phyloP scores from a whole-genome alignment of 1,140 invertebrate species.

The Tetramorium parvispinum region DNA sequence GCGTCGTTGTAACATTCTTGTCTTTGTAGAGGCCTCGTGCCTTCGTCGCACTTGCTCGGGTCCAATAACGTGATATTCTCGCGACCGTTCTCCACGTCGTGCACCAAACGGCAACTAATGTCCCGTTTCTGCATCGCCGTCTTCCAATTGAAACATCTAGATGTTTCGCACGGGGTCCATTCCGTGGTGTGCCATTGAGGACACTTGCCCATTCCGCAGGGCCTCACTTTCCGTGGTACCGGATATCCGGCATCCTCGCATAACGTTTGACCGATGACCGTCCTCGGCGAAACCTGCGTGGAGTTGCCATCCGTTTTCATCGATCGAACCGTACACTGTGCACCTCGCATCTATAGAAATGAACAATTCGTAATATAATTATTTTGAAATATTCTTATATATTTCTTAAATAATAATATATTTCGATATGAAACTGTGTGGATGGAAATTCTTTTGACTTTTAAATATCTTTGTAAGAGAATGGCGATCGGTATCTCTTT shows the following conservation, averaged over 20 bases:
- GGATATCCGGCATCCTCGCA: slow-evolving; percentile 90
- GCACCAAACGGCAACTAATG: slow-evolving; percentile 88
- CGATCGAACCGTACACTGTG: slow-evolving; percentile 89
- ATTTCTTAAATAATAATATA: not conserved
- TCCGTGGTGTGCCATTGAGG: slow-evolving; percentile 90
- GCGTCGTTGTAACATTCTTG: slow-evolving; percentile 92
- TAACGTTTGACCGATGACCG: slow-evolving; percentile 87
- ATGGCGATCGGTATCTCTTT: not conserved
- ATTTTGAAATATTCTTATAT: not conserved
- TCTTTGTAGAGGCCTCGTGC: slow-evolving; percentile 89
- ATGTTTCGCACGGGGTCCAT: slow-evolving; percentile 90
- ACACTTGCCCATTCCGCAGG: slow-evolving; percentile 90
- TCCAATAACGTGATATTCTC: slow-evolving; percentile 88
- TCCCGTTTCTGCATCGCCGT: slow-evolving; percentile 92
- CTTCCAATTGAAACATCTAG: slow-evolving; percentile 91
- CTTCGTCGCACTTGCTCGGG: slow-evolving; percentile 88
- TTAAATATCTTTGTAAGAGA: slow-evolving; percentile 1
- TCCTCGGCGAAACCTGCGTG: slow-evolving; percentile 78
- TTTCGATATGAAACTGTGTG: not conserved
- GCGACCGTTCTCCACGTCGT: slow-evolving; percentile 79
- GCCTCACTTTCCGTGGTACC: slow-evolving; percentile 88
- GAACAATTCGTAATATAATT: not conserved
- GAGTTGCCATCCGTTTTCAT: slow-evolving; percentile 72
- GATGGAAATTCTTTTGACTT: not conserved
- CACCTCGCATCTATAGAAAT: slow-evolving; percentile 88